phyloP scores from a whole-genome alignment of 2,797 vertebrate species.

The Decapterus maruadsi region DNA sequence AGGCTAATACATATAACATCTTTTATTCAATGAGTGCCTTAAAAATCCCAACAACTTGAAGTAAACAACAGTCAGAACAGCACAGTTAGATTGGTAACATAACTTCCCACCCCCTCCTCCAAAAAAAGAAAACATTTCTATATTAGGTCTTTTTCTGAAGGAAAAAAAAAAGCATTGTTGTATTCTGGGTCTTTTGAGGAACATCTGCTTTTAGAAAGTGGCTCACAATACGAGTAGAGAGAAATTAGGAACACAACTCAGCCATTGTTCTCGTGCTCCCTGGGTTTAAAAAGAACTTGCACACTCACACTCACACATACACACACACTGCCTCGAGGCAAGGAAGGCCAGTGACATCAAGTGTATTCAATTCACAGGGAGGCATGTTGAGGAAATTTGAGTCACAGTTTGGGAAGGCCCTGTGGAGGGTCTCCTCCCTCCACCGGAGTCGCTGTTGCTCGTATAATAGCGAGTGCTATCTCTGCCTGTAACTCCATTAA shows the following conservation, averaged over 20 bases:
- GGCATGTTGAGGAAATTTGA: constrained; percentile 73
- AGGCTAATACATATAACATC: constrained; percentile 33
- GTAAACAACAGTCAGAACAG: constrained; percentile 64
- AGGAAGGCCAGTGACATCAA: constrained; percentile 70
- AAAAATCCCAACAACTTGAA: constrained; percentile 67
- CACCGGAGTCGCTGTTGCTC: constrained; percentile 44
- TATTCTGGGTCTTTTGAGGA: constrained; percentile 62
- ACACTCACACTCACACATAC: constrained; percentile 7
- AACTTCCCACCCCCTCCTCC: not conserved
- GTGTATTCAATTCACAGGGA: constrained; percentile 68
- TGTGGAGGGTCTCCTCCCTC: constrained; percentile 32
- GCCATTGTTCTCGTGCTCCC: constrained; percentile 67
- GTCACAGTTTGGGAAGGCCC: constrained; percentile 44
- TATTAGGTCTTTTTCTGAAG: constrained; percentile 19
- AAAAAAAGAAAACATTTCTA: constrained; percentile 11
- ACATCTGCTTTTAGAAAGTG: constrained; percentile 68
- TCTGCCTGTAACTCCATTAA: constrained; percentile 61
- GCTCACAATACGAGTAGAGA: constrained; percentile 57
- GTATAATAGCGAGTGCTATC: constrained; percentile 56
- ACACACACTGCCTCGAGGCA: constrained; percentile 38
- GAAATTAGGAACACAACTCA: constrained; percentile 62
- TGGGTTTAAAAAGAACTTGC: constrained; percentile 50
- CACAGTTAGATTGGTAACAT: constrained; percentile 56
- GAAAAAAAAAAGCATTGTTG: constrained; percentile 24
- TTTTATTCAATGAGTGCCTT: constrained; percentile 80